Evolutionary conservation across 2,888 invertebrate species (phyloP).

Genomic region (Nephrocerus scutellatus): DNA sequence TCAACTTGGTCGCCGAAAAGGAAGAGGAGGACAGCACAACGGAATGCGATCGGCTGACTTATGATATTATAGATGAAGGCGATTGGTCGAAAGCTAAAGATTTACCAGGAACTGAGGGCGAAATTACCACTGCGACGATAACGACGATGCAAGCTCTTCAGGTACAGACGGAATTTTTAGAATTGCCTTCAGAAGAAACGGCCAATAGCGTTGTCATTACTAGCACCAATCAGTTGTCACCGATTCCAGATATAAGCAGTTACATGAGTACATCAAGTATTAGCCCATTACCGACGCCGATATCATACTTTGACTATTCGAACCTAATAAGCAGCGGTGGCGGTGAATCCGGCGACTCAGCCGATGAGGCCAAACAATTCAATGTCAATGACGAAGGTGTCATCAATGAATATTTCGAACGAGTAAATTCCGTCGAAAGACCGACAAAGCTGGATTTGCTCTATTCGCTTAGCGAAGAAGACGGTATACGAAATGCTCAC

Average conservation of each 20-base stretch:
- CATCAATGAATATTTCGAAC: slow-evolving; percentile 46
- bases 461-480: slow-evolving; percentile 38
- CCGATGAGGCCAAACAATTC: slow-evolving; percentile 24
- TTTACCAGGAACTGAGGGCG: slow-evolving; percentile 23
- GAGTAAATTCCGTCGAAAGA: slow-evolving; percentile 42
- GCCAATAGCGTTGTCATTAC: too few species aligned
- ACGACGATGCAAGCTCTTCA: slow-evolving; percentile 21
- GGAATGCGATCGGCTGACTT: slow-evolving; percentile 33
- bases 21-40: slow-evolving; percentile 35
- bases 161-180: slow-evolving; percentile 18
- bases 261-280: slow-evolving; percentile 26
- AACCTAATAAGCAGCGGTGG: slow-evolving; percentile 24
- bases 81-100: slow-evolving; percentile 27
- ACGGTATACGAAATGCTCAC: slow-evolving; percentile 26
- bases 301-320: slow-evolving; percentile 27
- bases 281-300: slow-evolving; percentile 35
- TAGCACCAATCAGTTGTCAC: slow-evolving; percentile 35
- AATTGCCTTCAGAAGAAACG: too few species aligned
- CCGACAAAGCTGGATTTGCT: slow-evolving; percentile 40
- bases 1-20: too few species aligned
- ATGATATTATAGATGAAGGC: slow-evolving; percentile 21
- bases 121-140: slow-evolving; percentile 20
- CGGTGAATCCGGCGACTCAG: slow-evolving; percentile 13
- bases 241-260: slow-evolving; percentile 32
- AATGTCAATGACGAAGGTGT: slow-evolving; percentile 44